A percentile compares a stretch with the other conserved stretches of the same genome.
These are phyloP conservation scores for Smithornis capensis DNA, from an alignment of 2,113 vertebrate genomes.

Conservation along the genomic window DNA sequence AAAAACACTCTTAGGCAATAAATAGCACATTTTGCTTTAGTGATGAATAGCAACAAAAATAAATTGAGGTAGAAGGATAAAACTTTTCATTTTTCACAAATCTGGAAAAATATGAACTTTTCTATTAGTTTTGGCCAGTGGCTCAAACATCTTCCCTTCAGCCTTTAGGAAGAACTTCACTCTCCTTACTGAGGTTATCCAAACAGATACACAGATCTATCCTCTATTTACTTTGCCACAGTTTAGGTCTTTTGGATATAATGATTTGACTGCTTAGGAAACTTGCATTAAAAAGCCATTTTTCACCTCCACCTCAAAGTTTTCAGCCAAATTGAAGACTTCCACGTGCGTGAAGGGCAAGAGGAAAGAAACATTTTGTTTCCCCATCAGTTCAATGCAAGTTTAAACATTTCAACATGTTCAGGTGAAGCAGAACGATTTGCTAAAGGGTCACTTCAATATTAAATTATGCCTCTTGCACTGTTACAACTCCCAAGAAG, in stretches of 20 bases:
- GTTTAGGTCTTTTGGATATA: background rate
- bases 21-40: conserved; percentile 15
- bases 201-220: background rate
- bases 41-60: conserved; percentile 42
- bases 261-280: background rate
- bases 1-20: conserved; percentile 25
- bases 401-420: background rate
- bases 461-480: background rate
- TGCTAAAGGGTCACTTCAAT: background rate
- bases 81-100: conserved; percentile 28
- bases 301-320: background rate
- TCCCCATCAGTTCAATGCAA: background rate
- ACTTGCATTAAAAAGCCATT: background rate
- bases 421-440: background rate
- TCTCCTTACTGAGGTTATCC: background rate
- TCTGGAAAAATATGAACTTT: conserved; percentile 4
- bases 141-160: conserved; percentile 2
- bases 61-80: background rate
- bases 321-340: background rate
- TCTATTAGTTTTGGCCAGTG: conserved; percentile 20
- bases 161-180: background rate
- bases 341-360: background rate
- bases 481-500: background rate
- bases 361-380: background rate
- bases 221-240: background rate